These are phyloP conservation scores for Pantelozetes paolii DNA, from an alignment of 2,888 invertebrate genomes.

Conservation along the genomic window DNA sequence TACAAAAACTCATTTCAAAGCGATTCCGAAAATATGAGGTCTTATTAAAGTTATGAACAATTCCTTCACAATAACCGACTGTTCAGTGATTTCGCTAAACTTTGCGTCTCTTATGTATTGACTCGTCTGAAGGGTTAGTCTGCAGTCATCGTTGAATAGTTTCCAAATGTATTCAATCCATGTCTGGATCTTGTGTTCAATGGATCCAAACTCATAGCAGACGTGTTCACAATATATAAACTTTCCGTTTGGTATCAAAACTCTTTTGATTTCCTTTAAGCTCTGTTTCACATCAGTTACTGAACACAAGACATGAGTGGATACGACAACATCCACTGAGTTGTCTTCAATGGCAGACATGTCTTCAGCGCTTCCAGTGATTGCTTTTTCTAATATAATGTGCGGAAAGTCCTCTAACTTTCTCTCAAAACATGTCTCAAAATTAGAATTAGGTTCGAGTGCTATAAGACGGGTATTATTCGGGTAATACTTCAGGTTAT, in stretches of 20 bases:
- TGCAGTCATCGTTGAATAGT: conserved; percentile 49
- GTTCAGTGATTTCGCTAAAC: conserved; percentile 48
- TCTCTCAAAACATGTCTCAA: conserved; percentile 45
- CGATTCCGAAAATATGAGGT: conserved; percentile 44
- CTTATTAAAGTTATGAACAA: conserved; percentile 40
- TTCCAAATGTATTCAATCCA: conserved; percentile 49
- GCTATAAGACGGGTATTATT: conserved; percentile 47
- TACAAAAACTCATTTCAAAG: conserved; percentile 42
- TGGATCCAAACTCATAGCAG: conserved; percentile 45
- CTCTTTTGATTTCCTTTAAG: conserved; percentile 49
- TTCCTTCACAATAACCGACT: conserved; percentile 45
- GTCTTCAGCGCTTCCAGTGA: conserved; percentile 47
- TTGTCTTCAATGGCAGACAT: conserved; percentile 48
- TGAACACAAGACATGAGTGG: conserved; percentile 50
- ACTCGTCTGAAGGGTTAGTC: conserved; percentile 40
- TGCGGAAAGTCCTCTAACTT: conserved; percentile 36
- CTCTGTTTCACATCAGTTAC: conserved; percentile 48
- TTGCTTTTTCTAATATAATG: conserved; percentile 44
- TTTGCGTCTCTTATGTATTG: conserved; percentile 46
- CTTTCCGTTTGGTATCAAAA: conserved; percentile 46
- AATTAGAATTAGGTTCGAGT: conserved; percentile 48
- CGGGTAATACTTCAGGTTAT: conserved; percentile 48
- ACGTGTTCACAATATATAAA: conserved; percentile 51
- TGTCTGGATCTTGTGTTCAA: conserved; percentile 47
- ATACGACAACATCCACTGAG: conserved; percentile 50